These are phyloP conservation scores for Julus scanicus DNA, from an alignment of 2,888 invertebrate genomes.

Conservation along the genomic window DNA sequence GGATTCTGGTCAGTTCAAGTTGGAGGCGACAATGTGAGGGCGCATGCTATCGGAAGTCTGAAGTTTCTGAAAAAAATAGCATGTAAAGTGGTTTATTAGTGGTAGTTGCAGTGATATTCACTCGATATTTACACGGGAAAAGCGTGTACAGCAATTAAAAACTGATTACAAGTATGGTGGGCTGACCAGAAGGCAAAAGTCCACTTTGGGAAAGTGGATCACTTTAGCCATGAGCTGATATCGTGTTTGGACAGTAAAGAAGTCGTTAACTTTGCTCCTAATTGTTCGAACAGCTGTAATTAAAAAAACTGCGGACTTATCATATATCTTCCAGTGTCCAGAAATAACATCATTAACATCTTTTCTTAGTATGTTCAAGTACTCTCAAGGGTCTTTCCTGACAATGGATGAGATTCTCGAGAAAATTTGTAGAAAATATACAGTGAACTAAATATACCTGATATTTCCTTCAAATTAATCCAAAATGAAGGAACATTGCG, in stretches of 20 bases:
- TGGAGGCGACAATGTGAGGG: not conserved
- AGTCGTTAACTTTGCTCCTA: not conserved
- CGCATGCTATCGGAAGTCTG: not conserved
- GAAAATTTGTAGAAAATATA: too few species aligned
- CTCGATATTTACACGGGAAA: conserved; percentile 16
- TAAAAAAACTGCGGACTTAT: not conserved
- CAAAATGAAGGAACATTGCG: too few species aligned
- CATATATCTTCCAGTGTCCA: too few species aligned
- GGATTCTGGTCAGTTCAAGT: not conserved
- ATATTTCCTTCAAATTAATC: too few species aligned
- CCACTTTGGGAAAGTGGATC: not conserved
- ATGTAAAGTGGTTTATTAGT: not conserved
- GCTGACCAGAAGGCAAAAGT: conserved; percentile 17
- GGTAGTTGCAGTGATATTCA: not conserved
- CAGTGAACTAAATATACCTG: too few species aligned
- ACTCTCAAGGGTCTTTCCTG: too few species aligned
- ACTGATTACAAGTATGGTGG: not conserved
- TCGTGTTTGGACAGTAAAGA: not conserved
- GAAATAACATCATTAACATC: not conserved
- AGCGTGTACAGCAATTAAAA: not conserved
- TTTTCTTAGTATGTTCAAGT: too few species aligned
- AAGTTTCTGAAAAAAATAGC: not conserved
- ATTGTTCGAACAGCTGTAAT: not conserved
- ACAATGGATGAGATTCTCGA: too few species aligned
- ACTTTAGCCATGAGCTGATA: not conserved